Evolutionary conservation across 2,113 vertebrate genomes (phyloP).

Genomic region (Sapayoa aenigma): DNA sequence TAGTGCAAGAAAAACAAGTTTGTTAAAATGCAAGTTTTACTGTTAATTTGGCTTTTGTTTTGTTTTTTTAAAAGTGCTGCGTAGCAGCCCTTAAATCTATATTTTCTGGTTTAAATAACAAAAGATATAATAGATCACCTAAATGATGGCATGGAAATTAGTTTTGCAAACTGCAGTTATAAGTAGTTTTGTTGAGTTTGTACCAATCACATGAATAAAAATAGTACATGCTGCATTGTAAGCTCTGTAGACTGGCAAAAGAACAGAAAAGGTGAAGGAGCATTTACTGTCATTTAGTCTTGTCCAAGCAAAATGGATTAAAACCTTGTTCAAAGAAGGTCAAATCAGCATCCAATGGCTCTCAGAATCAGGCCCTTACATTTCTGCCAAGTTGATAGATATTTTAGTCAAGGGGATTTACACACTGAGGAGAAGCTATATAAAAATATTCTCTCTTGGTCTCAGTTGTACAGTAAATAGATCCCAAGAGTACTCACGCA

Average conservation of each 20-base stretch:
- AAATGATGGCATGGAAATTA: neutral
- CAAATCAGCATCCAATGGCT: neutral
- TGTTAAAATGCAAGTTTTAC: neutral
- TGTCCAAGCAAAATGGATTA: neutral
- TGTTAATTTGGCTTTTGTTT: neutral
- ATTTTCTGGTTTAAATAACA: conserved; percentile 6
- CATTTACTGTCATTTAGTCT: neutral
- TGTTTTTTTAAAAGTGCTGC: neutral
- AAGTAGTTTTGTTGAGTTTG: neutral
- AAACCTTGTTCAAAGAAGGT: neutral
- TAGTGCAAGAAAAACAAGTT: neutral
- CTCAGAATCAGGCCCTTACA: neutral
- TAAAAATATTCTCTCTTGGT: neutral
- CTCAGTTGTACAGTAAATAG: neutral
- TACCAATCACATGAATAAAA: neutral
- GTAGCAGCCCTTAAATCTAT: neutral
- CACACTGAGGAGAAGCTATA: neutral
- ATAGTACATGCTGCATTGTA: neutral
- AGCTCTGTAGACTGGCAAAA: neutral
- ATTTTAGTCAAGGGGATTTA: neutral
- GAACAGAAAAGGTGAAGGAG: neutral
- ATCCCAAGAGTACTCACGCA: neutral
- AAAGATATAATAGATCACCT: neutral
- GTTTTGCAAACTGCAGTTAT: neutral
- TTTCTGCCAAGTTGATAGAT: neutral